Conservation (phyloP, 2,113 vertebrate genomes). For the Gavia stellata region DNA sequence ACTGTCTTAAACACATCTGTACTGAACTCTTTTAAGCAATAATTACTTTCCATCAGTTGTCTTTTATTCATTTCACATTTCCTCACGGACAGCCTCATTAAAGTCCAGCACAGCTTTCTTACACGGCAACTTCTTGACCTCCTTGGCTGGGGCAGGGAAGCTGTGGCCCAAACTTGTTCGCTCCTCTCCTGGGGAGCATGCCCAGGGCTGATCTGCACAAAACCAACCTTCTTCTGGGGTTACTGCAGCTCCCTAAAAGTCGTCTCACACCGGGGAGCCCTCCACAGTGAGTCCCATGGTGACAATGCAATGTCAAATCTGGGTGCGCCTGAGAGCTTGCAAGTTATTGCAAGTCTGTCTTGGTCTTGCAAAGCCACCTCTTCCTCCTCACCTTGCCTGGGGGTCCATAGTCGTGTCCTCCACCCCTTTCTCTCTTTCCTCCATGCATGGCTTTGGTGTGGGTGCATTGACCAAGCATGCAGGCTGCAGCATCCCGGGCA, state of each 20-base stretch:
- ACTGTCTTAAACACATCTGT: neutral
- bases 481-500: neutral
- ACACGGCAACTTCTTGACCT: rapidly evolving
- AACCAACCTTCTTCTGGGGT: neutral
- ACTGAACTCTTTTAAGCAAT: neutral
- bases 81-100: neutral
- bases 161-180: neutral
- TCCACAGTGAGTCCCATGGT: neutral
- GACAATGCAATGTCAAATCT: rapidly evolving
- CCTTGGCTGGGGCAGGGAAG: rapidly evolving
- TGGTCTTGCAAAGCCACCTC: neutral
- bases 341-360: neutral
- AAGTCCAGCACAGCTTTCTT: neutral
- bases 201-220: neutral
- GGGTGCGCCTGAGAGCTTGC: rapidly evolving
- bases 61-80: neutral
- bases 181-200: rapidly evolving
- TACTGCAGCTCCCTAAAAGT: neutral
- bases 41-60: neutral
- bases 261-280: rapidly evolving
- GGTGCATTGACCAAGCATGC: rapidly evolving
- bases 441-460: rapidly evolving
- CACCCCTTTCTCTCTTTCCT: neutral
- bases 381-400: neutral
- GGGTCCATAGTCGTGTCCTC: rapidly evolving